Percentiles rank a stretch among this genome's conserved stretches.
Evolutionary conservation across 2,888 invertebrate genomes (phyloP).

Genomic region (Habroteleia sp.): DNA sequence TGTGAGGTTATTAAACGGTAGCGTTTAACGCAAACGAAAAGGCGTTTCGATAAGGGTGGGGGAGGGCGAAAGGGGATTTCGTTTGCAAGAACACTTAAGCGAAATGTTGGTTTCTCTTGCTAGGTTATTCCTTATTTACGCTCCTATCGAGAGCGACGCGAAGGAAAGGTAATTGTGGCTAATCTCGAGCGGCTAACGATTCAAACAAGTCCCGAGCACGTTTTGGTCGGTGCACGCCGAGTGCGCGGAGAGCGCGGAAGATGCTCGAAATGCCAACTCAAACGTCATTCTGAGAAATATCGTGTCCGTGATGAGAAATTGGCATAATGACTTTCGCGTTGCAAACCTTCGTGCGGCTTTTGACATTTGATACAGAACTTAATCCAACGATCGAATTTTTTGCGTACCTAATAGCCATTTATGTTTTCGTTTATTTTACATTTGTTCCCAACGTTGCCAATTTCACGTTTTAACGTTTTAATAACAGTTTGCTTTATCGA

Average conservation of each 20-base stretch:
- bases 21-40: no score
- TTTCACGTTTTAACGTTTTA: constrained; percentile 1
- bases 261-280: constrained; percentile 60
- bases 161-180: constrained; percentile 57
- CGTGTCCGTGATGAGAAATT: constrained; percentile 46
- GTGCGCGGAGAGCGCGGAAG: constrained; percentile 46
- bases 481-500: no score
- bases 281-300: constrained; percentile 63
- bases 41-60: constrained; percentile 7
- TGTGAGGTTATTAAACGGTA: no score
- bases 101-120: constrained; percentile 37
- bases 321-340: neutral
- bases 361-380: constrained; percentile 37
- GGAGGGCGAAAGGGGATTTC: constrained; percentile 44
- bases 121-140: constrained; percentile 47
- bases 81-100: constrained; percentile 41
- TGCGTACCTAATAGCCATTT: constrained; percentile 18
- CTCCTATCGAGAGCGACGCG: constrained; percentile 50
- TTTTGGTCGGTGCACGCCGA: constrained; percentile 51
- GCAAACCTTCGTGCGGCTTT: constrained; percentile 35
- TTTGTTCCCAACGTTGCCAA: neutral
- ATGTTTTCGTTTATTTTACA: neutral
- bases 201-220: constrained; percentile 58
- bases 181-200: constrained; percentile 60
- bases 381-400: constrained; percentile 17